These are phyloP conservation scores for Nipponia nippon DNA, from an alignment of 2,113 vertebrate species.

Conservation along the genomic window DNA sequence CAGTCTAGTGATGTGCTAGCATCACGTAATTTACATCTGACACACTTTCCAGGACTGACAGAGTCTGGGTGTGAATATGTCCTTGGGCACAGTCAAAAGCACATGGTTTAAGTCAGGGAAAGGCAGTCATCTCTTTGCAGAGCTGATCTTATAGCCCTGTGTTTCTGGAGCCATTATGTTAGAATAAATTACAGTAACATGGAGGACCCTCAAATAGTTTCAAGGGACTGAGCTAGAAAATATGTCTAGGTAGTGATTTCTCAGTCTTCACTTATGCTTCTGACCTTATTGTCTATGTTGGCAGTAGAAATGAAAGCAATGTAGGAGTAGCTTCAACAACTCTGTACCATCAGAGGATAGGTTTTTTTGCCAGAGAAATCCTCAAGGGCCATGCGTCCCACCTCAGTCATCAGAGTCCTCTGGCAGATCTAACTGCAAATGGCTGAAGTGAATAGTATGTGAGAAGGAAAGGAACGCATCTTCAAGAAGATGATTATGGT, in stretches of 20 bases:
- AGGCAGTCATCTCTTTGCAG: background rate
- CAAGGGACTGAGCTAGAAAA: background rate
- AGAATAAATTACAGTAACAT: background rate
- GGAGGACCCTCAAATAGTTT: background rate
- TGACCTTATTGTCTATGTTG: background rate
- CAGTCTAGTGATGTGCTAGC: background rate
- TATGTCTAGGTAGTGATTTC: background rate
- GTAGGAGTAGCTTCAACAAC: background rate
- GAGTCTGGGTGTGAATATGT: slow-evolving; percentile 29
- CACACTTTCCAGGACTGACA: slow-evolving; percentile 49
- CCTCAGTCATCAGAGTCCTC: background rate
- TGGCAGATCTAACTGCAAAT: background rate
- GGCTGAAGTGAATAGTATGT: background rate
- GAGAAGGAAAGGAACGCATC: background rate
- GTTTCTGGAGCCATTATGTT: background rate
- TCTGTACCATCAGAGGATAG: background rate
- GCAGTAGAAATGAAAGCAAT: background rate
- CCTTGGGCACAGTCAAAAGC: slow-evolving; percentile 11
- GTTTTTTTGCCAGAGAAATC: background rate
- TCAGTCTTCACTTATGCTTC: background rate
- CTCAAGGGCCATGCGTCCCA: background rate
- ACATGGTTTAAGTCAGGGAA: background rate
- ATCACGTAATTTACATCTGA: slow-evolving; percentile 54
- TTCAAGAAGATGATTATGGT: background rate
- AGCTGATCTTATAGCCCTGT: background rate